Base-by-base conservation (phyloP, 92 coral and sea anemone genomes). In the Plumapathes pennacea region DNA sequence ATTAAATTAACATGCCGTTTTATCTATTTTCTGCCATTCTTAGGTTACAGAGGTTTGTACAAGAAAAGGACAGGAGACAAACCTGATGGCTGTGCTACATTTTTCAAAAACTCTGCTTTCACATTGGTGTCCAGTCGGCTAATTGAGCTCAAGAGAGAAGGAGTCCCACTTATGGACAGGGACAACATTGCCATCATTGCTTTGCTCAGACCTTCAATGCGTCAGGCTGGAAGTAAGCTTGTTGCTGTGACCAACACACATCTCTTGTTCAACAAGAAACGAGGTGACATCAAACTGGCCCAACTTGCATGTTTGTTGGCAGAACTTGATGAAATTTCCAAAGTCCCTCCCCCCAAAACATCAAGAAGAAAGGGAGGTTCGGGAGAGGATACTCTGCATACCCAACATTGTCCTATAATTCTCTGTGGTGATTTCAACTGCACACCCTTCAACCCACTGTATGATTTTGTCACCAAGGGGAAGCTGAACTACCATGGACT, bases 81-180 rank as follows among this genome's bases (percentile, higher is more conserved):
- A 70, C 58, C 72, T 2, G 99, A 94, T 53, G 99, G 99, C 4
- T 94, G 99, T 84, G 99, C 96, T 6, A 88, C 83, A 24, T 88
- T 94, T 56, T 94, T 60, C 68, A 85, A 65, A 32, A 32, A 48
- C 19, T 52, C 86, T 11, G 77, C 57, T 47, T 94, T 94, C 69
- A 70, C 69, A 0, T 67, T 84, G 71, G 66, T 94, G 25, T 66
- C 76, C 41, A 30, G 66, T 27, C 73, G 73, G 47, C 59, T 60
- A 28, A 61, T 88, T 15, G 62, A 80, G 51, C 89, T 55, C 73
- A 61, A 62, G 56, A 88, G 55, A 53, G 74, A 66, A n/a, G 65
- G 55, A n/a, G 80, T 85, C 5, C 43, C 68, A 15, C 52, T 88
- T 3, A 82, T 94, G 84, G 88, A 94, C 41, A 76, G 91, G 52